A percentile compares a stretch with the other conserved stretches of the same genome.
Evolutionary conservation across 2,113 vertebrate genomes (phyloP).

Genomic region (Sylvilagus bachmani): DNA sequence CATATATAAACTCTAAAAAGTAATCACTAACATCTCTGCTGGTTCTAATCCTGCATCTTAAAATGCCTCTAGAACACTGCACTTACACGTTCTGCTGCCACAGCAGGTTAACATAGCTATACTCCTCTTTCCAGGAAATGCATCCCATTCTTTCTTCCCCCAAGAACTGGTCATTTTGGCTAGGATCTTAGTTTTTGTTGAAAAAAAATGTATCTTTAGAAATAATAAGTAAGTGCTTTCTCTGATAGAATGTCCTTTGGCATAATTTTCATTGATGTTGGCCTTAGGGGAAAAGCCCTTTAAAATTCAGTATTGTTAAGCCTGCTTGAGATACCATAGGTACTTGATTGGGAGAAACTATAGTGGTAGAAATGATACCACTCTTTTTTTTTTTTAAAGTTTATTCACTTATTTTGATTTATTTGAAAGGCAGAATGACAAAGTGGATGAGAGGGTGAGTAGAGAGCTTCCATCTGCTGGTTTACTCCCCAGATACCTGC

Average conservation of each 20-base stretch:
- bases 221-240: background rate
- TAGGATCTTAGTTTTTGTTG: background rate
- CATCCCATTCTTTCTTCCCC: background rate
- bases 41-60: background rate
- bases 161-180: background rate
- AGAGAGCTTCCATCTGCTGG: too few relatives aligned
- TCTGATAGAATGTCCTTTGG: background rate
- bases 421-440: too few relatives aligned
- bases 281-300: background rate
- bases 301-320: background rate
- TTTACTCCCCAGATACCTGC: too few relatives aligned
- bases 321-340: background rate
- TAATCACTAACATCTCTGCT: background rate
- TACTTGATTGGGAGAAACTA: background rate
- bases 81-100: background rate
- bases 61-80: background rate
- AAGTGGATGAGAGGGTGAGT: too few relatives aligned
- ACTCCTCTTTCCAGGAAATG: background rate
- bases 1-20: background rate
- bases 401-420: too few relatives aligned
- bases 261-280: background rate
- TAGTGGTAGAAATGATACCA: background rate
- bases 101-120: background rate
- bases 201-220: slow-evolving; percentile 15
- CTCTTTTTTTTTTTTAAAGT: too few relatives aligned